phyloP scores from a whole-genome alignment of 1,140 invertebrate species.

The Pachyrhynchus sulphureomaculatus region DNA sequence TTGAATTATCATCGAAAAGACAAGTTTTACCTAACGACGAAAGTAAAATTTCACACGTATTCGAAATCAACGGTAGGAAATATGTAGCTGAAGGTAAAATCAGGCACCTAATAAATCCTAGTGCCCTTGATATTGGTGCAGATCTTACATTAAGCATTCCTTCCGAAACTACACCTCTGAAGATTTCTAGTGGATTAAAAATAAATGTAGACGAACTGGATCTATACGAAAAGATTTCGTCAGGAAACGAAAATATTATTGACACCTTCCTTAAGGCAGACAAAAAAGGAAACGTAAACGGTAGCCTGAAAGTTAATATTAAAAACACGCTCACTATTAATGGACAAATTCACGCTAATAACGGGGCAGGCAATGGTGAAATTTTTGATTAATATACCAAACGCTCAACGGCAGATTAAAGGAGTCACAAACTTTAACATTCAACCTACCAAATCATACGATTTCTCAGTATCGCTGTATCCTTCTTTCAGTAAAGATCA shows the following conservation, averaged over 20 bases:
- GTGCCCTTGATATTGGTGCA: slow-evolving; percentile 59
- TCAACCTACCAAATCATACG: slow-evolving; percentile 56
- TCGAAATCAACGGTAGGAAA: slow-evolving; percentile 63
- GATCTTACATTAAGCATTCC: slow-evolving; percentile 53
- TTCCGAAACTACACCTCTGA: slow-evolving; percentile 57
- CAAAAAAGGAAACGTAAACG: slow-evolving; percentile 50
- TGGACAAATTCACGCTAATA: slow-evolving; percentile 58
- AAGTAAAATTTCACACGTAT: slow-evolving; percentile 61
- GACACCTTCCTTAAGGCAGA: slow-evolving; percentile 56
- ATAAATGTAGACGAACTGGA: slow-evolving; percentile 56
- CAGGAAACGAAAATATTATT: slow-evolving; percentile 55
- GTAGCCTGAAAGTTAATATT: slow-evolving; percentile 54
- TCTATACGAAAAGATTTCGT: slow-evolving; percentile 54
- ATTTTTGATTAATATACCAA: slow-evolving; percentile 55
- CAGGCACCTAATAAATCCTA: slow-evolving; percentile 54
- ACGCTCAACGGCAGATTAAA: slow-evolving; percentile 62
- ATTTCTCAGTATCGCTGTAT: slow-evolving; percentile 60
- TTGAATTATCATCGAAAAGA: slow-evolving; percentile 59
- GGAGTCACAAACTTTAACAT: slow-evolving; percentile 60
- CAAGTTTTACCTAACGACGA: slow-evolving; percentile 58
- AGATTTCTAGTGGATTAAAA: slow-evolving; percentile 57
- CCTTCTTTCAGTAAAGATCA: slow-evolving; percentile 71
- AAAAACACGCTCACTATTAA: slow-evolving; percentile 58
- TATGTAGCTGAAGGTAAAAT: slow-evolving; percentile 63
- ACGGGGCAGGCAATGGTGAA: slow-evolving; percentile 60